Base-by-base conservation (phyloP, 2,888 invertebrate genomes). In the Drosophila pegasa region DNA sequence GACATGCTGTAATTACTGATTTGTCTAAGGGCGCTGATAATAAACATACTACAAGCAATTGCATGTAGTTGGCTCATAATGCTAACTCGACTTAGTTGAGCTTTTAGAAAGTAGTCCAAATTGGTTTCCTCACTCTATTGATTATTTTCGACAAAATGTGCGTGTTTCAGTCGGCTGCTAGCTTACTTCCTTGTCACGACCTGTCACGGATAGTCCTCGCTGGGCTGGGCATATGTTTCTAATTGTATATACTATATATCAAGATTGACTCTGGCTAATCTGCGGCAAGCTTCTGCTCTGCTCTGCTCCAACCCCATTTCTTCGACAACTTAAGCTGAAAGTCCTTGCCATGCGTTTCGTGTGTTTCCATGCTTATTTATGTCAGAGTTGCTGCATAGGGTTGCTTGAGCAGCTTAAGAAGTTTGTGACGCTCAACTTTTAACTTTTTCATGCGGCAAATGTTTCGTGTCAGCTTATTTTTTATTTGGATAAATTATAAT, bases 201-300 rank as follows among this genome's bases (percentile, higher is more conserved):
- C 72, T 72, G 54, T 59, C 58, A 61, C 67, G 56, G 55, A 38
- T 70, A 43, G 37, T 41, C 20, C 16, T 22, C 22, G 4, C 47
- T 62, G 62, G 76, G 74, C 48, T 62, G 45, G 75, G 27, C 40
- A 41, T 41, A 29, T 62, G 31, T 33, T 37, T 29, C 9, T 65
- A 22, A 33, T 38, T 31, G 22, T 37, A 25, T 48, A 40, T 20
- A 31, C 43, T 33, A 10, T 55, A 55, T 67, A 82, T 80, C 69
- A 72, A 64, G 69, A 80, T 83, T 80, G 79, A 84, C 71, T 83
- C 57, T 51, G 52, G 76, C 77, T 74, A 79, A 75, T 80, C 75
- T 78, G 37, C 61, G 37, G 54, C 76, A 66, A 66, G 56, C 52
- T 55, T 16, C 18, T 60, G 54, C n/a, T 45, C 18, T 60, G 54